phyloP scores from a whole-genome alignment of 1,140 invertebrate species.

The Drosophila navojoa region DNA sequence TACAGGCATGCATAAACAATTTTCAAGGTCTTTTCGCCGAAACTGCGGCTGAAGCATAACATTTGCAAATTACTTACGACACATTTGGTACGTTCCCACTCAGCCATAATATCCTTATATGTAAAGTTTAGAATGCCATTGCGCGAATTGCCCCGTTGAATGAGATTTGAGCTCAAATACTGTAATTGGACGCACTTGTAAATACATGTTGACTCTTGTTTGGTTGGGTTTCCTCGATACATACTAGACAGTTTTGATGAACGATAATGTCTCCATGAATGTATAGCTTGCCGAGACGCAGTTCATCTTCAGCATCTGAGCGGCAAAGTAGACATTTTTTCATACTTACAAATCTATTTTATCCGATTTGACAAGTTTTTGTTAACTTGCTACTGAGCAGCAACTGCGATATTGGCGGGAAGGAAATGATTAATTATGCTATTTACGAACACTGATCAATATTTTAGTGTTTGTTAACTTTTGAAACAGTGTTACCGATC shows the following conservation, averaged over 20 bases:
- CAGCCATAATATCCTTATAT: conserved; percentile 35
- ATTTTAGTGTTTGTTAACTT: background rate
- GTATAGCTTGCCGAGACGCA: conserved; percentile 12
- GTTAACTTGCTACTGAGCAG: background rate
- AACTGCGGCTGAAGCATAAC: background rate
- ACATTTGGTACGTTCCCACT: conserved; percentile 2
- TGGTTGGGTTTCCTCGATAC: background rate
- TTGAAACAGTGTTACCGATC: background rate
- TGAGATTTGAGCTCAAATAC: conserved; percentile 59
- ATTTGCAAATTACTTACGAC: conserved; percentile 27
- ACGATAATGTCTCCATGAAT: background rate
- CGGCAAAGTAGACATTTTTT: conserved; percentile 17
- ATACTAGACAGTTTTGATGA: conserved; percentile 56
- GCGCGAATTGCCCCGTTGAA: conserved; percentile 28
- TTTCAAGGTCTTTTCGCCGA: background rate
- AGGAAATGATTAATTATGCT: background rate
- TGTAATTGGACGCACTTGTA: conserved; percentile 5
- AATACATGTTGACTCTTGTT: no score
- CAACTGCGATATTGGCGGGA: background rate
- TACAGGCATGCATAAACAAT: background rate
- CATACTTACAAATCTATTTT: conserved; percentile 3
- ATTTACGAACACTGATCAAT: background rate
- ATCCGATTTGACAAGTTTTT: conserved; percentile 18
- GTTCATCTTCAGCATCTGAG: background rate
- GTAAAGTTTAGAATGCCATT: conserved; percentile 38